Conservation (phyloP, 2,113 vertebrate species). For the Myotis brandtii region DNA sequence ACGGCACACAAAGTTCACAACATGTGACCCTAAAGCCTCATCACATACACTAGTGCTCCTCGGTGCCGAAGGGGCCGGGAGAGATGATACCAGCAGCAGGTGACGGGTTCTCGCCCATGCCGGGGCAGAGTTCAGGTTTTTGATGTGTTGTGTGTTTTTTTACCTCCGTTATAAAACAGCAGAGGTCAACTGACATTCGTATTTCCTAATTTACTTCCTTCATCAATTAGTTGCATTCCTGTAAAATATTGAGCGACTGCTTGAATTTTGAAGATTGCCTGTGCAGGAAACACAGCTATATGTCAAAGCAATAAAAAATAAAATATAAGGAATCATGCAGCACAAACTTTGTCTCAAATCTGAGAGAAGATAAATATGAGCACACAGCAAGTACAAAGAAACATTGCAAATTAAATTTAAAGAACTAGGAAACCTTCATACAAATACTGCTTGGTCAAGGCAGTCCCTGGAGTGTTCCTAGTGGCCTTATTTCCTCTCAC, state of each 20-base stretch:
- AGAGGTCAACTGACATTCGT: neutral
- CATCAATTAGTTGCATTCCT: neutral
- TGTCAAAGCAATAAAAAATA: neutral
- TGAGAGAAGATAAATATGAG: neutral
- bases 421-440: neutral
- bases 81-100: neutral
- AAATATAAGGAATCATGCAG: neutral
- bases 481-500: neutral
- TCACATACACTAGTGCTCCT: neutral
- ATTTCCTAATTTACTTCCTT: conserved; percentile 41
- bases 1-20: neutral
- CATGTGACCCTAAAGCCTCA: neutral
- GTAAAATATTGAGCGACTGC: neutral
- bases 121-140: neutral
- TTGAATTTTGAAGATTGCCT: neutral
- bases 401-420: neutral
- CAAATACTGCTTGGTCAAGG: neutral
- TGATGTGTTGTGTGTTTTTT: neutral
- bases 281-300: neutral
- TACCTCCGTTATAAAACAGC: neutral
- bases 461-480: neutral
- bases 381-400: neutral
- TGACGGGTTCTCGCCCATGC: neutral
- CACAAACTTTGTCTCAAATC: neutral
- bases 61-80: neutral